Percentiles rank a stretch among this genome's conserved stretches.
Conservation (phyloP, 2,888 invertebrate genomes). For the Geotrupes spiniger region DNA sequence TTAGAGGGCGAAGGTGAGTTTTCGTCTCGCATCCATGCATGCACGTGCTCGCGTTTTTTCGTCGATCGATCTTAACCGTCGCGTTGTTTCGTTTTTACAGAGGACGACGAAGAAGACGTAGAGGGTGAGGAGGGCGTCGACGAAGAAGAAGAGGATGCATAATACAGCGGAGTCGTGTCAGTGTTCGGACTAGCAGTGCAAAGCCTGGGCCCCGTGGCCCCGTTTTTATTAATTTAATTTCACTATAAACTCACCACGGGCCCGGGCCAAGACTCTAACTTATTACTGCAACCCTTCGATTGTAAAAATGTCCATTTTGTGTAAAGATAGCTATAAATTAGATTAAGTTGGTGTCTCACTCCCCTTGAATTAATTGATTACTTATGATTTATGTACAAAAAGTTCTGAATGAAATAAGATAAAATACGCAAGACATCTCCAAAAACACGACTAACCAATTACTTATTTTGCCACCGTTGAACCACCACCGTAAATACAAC, state of each 20-base stretch:
- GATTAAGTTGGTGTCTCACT: conserved; percentile 48
- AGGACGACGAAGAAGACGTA: conserved; percentile 49
- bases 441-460: conserved; percentile 9
- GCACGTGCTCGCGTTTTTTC: not conserved
- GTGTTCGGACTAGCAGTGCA: conserved; percentile 31
- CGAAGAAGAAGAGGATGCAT: conserved; percentile 51
- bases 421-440: conserved; percentile 20
- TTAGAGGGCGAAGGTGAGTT: conserved; percentile 49
- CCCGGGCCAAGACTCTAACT: conserved; percentile 36
- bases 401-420: conserved; percentile 15
- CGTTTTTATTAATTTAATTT: conserved; percentile 25
- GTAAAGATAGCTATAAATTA: conserved; percentile 52
- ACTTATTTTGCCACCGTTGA: no score
- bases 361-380: conserved; percentile 36
- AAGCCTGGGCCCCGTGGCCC: conserved; percentile 22
- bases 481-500: conserved; percentile 18
- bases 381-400: conserved; percentile 28
- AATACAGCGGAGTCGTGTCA: conserved; percentile 36
- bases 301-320: conserved; percentile 54
- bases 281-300: conserved; percentile 50
- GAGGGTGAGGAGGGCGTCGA: conserved; percentile 49
- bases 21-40: no score
- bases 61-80: no score
- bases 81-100: conserved; percentile 32
- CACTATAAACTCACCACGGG: conserved; percentile 26